These are phyloP conservation scores for Ommatoiulus sabulosus DNA, from an alignment of 2,888 invertebrate species.

Conservation along the genomic window DNA sequence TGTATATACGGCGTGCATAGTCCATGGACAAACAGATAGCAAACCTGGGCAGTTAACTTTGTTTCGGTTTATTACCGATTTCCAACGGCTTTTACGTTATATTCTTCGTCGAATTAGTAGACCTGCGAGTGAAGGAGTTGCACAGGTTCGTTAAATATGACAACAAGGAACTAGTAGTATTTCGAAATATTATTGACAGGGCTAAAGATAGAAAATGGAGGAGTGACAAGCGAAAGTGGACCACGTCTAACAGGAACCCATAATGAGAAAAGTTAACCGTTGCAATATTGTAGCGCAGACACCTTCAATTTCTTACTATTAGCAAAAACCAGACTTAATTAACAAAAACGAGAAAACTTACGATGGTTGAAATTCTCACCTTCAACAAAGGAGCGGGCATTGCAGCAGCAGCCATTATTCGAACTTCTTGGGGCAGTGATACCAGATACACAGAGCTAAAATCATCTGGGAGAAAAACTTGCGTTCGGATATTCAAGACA, in stretches of 20 bases:
- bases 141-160: slow-evolving; percentile 62
- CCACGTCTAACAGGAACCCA: neutral
- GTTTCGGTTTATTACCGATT: too few relatives aligned
- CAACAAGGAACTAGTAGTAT: slow-evolving; percentile 55
- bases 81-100: too few relatives aligned
- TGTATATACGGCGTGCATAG: too few relatives aligned
- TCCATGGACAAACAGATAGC: too few relatives aligned
- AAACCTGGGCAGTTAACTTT: too few relatives aligned
- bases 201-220: neutral
- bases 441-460: too few relatives aligned
- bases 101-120: too few relatives aligned
- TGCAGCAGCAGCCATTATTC: neutral
- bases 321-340: neutral
- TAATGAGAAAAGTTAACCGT: neutral
- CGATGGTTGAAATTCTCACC: neutral
- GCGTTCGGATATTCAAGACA: too few relatives aligned
- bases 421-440: neutral
- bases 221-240: neutral
- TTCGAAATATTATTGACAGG: neutral
- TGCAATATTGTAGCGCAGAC: neutral
- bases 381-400: neutral
- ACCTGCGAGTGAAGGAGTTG: too few relatives aligned
- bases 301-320: neutral
- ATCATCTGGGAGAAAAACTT: too few relatives aligned
- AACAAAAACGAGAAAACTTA: neutral